Evolutionary conservation across 2,797 vertebrate genomes (phyloP).

Genomic region (Babyrousa celebensis): DNA sequence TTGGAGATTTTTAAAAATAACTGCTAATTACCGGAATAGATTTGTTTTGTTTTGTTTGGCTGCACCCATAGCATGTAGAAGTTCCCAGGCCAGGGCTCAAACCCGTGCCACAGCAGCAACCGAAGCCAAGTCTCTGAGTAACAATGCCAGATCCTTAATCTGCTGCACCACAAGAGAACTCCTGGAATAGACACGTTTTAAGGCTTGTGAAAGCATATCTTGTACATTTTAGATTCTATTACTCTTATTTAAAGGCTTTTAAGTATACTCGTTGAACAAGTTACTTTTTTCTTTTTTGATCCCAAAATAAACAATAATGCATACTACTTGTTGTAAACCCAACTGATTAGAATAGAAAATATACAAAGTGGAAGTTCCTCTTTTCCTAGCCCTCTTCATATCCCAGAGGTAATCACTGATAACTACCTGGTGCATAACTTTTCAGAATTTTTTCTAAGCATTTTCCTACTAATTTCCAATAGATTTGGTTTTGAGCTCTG

Average conservation of each 20-base stretch:
- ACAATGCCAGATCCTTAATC: too few relatives aligned
- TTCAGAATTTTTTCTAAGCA: background rate
- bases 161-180: too few relatives aligned
- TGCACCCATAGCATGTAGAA: too few relatives aligned
- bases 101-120: too few relatives aligned
- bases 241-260: background rate
- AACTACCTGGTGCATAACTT: background rate
- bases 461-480: constrained; percentile 6
- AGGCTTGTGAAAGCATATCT: constrained; percentile 28
- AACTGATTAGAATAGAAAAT: background rate
- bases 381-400: background rate
- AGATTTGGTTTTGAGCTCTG: background rate
- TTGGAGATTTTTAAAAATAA: background rate
- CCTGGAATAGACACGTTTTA: constrained; percentile 13
- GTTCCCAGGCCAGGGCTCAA: too few relatives aligned
- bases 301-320: constrained; percentile 50
- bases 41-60: too few relatives aligned
- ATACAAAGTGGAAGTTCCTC: background rate
- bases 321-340: constrained; percentile 15
- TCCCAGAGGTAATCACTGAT: background rate
- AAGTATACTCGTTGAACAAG: constrained; percentile 38
- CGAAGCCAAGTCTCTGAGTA: too few relatives aligned
- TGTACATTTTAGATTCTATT: background rate
- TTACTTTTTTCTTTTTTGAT: background rate
- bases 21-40: constrained; percentile 24